Percentiles rank a stretch among this genome's conserved stretches.
These are phyloP conservation scores for Leuciscus waleckii DNA, from an alignment of 2,797 vertebrate species.

Conservation along the genomic window DNA sequence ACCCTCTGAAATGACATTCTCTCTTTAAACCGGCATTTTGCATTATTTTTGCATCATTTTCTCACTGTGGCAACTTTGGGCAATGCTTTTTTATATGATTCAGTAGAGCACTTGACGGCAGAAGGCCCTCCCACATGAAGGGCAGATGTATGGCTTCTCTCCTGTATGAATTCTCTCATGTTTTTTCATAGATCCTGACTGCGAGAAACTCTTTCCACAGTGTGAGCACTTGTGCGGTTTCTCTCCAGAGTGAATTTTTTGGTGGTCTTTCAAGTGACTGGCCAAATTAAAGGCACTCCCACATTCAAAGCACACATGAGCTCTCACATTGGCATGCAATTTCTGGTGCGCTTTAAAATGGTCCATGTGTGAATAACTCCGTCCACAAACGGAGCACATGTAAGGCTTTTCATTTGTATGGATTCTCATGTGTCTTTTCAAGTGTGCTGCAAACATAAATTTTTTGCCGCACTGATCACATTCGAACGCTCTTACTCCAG, in stretches of 20 bases:
- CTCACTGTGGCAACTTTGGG: neutral
- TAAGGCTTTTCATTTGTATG: conserved; percentile 11
- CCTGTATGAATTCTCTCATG: conserved; percentile 17
- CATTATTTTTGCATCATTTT: neutral
- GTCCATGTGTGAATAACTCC: neutral
- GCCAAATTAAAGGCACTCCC: conserved; percentile 7
- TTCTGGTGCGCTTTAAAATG: conserved; percentile 31
- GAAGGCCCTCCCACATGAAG: neutral
- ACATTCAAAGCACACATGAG: conserved; percentile 2
- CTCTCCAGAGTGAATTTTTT: conserved; percentile 9
- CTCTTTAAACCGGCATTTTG: neutral
- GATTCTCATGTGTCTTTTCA: conserved; percentile 17
- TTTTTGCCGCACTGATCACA: neutral
- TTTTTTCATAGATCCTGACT: conserved; percentile 12
- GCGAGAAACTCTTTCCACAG: conserved; percentile 3
- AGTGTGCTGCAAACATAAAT: neutral
- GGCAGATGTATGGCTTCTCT: conserved; percentile 8
- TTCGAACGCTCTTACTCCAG: neutral
- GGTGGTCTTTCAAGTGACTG: conserved; percentile 18
- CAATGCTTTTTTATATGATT: neutral
- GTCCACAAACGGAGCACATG: conserved; percentile 14
- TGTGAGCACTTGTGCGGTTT: conserved; percentile 15
- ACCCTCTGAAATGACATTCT: neutral
- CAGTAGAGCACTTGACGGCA: neutral
- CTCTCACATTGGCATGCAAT: conserved; percentile 4